Conservation (phyloP, 1,140 invertebrate species). For the Achroia grisella region DNA sequence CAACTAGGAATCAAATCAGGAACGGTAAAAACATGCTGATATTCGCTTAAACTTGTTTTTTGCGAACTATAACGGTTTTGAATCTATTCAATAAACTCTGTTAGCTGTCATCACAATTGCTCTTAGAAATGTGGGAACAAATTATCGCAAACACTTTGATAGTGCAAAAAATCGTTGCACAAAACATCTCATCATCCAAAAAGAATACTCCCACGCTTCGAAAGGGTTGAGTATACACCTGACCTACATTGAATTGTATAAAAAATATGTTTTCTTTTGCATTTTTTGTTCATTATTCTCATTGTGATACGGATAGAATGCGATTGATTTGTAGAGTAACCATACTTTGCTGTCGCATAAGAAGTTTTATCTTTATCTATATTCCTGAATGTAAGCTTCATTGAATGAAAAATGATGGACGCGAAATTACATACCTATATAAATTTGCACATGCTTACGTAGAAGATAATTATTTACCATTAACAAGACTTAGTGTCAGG, state of each 20-base stretch:
- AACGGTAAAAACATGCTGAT: conserved; percentile 8
- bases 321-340: conserved; percentile 38
- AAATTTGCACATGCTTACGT: no score
- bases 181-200: conserved; percentile 48
- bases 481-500: no score
- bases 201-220: conserved; percentile 61
- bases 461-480: no score
- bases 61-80: conserved; percentile 36
- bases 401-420: no score
- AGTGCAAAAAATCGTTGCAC: conserved; percentile 54
- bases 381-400: no score
- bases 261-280: conserved; percentile 54
- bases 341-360: conserved; percentile 7
- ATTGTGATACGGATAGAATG: conserved; percentile 38
- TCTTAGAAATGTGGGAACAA: conserved; percentile 66
- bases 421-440: no score
- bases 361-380: no score
- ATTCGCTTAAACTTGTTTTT: conserved; percentile 12
- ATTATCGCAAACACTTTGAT: conserved; percentile 68
- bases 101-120: conserved; percentile 63
- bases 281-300: conserved; percentile 56
- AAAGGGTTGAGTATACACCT: conserved; percentile 70
- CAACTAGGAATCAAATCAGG: no score
- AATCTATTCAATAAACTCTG: conserved; percentile 35
- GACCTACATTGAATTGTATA: conserved; percentile 64